Evolutionary conservation across 2,888 invertebrate genomes (phyloP), one percentile per base, ranked within the genome.

Genomic region (Ophioninae sp.): DNA sequence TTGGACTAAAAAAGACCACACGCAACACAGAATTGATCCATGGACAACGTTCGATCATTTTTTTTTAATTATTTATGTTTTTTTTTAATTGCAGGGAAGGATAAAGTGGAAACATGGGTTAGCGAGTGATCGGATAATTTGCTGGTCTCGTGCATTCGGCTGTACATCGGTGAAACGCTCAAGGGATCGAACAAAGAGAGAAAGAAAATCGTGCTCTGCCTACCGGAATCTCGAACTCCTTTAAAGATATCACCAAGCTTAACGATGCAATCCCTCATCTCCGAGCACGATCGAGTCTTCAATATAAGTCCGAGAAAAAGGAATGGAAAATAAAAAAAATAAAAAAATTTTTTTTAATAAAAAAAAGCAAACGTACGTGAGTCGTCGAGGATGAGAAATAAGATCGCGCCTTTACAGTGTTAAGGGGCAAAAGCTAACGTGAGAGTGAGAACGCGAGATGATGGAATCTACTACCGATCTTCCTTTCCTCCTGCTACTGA

Each of bases 221-320:
- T 62, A 82, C 82, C 56, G 61, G 72, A 82, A 82, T 79, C 67
- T 62, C 74, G 79, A 85, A 82, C 86, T 81, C 77, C 82, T 85
- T 87, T 88, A 88, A 88, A 86, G 87, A 89, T 87, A 87, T 86
- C 87, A 87, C 84, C 83, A 81, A 88, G 85, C 87, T 83, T 86
- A 81, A 89, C 88, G 89, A 90, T 89, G 86, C 87, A 87, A 89
- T 89, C 88, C 88, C 87, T 89, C 89, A 88, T 89, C 82, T 85
- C 84, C 44, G 13, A 59, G 72, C 57, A 37, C 77, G 85, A 82
- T 82, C 76, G 82, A 44, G 50, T n/a, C 69, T 77, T 77, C 68
- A 73, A 77, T 79, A 78, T 79, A 69, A 59, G 39, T 69, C 59
- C n/a, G 65, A 13, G 10, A 64, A 75, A 57, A 61, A 20, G 10